Base-by-base conservation (phyloP, 2,797 vertebrate genomes). In the Kryptopterus vitreolus region DNA sequence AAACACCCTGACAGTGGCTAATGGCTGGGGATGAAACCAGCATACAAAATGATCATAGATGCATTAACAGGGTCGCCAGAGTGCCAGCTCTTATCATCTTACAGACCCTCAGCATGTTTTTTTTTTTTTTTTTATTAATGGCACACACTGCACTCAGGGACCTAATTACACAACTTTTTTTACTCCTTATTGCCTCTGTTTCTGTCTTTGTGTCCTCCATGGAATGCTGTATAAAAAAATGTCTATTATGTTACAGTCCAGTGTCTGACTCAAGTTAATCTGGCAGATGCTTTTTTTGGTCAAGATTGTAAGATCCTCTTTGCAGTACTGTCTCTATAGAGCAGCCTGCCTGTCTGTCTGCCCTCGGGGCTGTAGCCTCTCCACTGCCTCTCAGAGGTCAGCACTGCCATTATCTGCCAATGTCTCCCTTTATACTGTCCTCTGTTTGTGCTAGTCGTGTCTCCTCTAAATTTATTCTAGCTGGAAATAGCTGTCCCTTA, bases 21-120 rank as follows among this genome's bases (percentile, higher is more conserved):
- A 62, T 61, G 31, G n/a, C 50, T 29, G 18, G 59, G 62, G n/a
- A 78, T 76, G 20, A 52, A 65, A 65, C 62, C 8, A 12, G 52
- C n/a, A 52, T 38, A 75, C 15, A 63, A 81, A 75, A 20, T 38
- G 31, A 79, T 79, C 24, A 74, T 20, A 66, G 52, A 31, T 55
- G 68, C 29, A 3, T 48, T 70, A 29, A 33, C 26, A 10, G 10
- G 7, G n/a, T 50, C 8, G 3, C 24, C 50, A 43, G 8, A 15
- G 58, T 52, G 29, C 43, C 43, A 76, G 57, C 35, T 48, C 24
- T 61, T 18, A 52, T 8, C 43, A 10, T 76, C 46, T 48, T 77
- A 65, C 29, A 76, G 43, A 31, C 38, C 59, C 31, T 55, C 18
- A 26, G 61, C 48, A 24, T 18, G 15, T 18, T 20, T 24, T 22